Percentiles rank a stretch among this genome's conserved stretches.
Evolutionary conservation across 2,888 invertebrate species (phyloP).

Genomic region (Tenthredo distinguenda): DNA sequence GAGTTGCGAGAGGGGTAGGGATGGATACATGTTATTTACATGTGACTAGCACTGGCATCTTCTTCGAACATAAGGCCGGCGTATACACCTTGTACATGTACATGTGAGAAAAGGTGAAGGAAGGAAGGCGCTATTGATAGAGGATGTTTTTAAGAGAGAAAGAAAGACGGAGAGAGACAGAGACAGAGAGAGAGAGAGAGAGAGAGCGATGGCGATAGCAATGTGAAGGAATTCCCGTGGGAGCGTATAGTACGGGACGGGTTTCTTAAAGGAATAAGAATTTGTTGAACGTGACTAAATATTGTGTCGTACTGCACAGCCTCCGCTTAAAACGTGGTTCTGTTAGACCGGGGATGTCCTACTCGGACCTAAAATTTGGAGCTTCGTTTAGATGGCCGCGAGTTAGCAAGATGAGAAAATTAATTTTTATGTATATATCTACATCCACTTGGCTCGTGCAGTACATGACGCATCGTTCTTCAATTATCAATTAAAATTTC

Average conservation of each 20-base stretch:
- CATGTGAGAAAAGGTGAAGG: slow-evolving; percentile 6
- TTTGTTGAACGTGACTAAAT: slow-evolving; percentile 52
- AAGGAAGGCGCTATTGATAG: slow-evolving; percentile 58
- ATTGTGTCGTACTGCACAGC: slow-evolving; percentile 35
- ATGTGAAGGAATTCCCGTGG: slow-evolving; percentile 43
- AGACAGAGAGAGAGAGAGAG: background rate
- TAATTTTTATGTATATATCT: background rate
- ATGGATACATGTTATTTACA: slow-evolving; percentile 43
- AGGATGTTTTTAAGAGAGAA: slow-evolving; percentile 66
- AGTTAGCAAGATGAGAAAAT: background rate
- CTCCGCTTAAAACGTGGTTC: background rate
- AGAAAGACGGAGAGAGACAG: background rate
- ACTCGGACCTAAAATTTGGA: background rate
- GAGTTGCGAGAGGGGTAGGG: background rate
- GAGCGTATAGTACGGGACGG: slow-evolving; percentile 47
- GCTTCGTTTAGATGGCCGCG: background rate
- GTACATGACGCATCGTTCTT: background rate
- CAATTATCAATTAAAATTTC: background rate
- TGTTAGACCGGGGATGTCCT: background rate
- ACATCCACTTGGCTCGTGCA: background rate
- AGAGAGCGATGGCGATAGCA: slow-evolving; percentile 33
- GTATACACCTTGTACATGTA: background rate
- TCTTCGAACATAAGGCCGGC: slow-evolving; percentile 35
- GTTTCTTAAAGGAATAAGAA: slow-evolving; percentile 48
- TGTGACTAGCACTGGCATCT: slow-evolving; percentile 50